phyloP scores from a whole-genome alignment of 2,797 vertebrate species.

The Poecile montanus region DNA sequence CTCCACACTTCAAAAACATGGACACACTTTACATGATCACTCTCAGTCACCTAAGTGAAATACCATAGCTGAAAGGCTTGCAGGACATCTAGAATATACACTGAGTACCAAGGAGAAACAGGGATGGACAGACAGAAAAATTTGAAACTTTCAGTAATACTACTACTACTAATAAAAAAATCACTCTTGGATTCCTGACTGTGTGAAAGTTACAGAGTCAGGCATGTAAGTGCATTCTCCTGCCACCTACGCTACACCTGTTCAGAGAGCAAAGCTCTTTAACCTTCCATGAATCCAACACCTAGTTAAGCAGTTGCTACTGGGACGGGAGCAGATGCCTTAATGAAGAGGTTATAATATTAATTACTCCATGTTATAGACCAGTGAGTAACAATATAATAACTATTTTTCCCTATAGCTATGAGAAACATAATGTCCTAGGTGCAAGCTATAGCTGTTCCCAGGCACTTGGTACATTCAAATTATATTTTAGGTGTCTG shows the following conservation, averaged over 20 bases:
- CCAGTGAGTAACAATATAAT: background rate
- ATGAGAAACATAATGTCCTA: conserved; percentile 3
- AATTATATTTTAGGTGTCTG: background rate
- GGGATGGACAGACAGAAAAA: background rate
- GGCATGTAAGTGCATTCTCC: accelerated
- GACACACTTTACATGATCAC: background rate
- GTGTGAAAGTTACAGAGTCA: background rate
- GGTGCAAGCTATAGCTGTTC: background rate
- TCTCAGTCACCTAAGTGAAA: background rate
- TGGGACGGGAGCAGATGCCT: background rate
- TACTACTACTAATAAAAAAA: background rate
- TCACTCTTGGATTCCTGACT: background rate
- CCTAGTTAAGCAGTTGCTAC: background rate
- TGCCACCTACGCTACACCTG: background rate
- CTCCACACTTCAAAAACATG: background rate
- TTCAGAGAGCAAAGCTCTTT: background rate
- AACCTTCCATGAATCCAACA: background rate
- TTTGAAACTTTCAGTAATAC: background rate
- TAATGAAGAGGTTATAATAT: background rate
- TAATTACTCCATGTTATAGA: background rate
- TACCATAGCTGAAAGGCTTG: background rate
- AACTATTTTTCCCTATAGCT: background rate
- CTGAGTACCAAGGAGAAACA: background rate
- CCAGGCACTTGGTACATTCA: background rate
- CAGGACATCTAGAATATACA: background rate